phyloP scores from a whole-genome alignment of 2,797 vertebrate genomes.

The Columba guinea region DNA sequence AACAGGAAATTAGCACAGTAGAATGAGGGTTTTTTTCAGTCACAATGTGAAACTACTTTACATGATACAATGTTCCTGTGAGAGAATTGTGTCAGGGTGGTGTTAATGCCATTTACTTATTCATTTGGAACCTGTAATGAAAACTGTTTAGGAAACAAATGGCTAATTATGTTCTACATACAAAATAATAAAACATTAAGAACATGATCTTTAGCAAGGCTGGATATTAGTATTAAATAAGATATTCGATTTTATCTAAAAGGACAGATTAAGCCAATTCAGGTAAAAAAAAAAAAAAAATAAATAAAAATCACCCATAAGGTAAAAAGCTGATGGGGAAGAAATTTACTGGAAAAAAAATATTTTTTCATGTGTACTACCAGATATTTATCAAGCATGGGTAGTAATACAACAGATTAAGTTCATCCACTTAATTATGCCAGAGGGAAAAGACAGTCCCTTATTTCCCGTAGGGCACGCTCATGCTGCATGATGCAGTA shows the following conservation, averaged over 20 bases:
- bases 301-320: background rate
- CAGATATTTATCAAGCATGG: background rate
- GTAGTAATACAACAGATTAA: background rate
- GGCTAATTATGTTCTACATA: slow-evolving; percentile 26
- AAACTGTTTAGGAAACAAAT: slow-evolving; percentile 53
- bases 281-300: no score
- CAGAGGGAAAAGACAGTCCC: background rate
- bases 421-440: background rate
- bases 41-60: background rate
- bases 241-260: background rate
- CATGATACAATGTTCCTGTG: background rate
- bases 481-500: background rate
- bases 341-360: background rate
- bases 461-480: background rate
- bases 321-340: background rate
- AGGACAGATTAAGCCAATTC: background rate
- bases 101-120: background rate
- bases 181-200: slow-evolving; percentile 46
- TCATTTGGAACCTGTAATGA: slow-evolving; percentile 4
- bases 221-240: background rate
- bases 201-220: background rate
- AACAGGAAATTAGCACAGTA: background rate
- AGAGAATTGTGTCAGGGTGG: background rate
- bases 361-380: background rate
- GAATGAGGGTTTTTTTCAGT: background rate